phyloP scores from a whole-genome alignment of 2,888 invertebrate species.

The Norana najaformis region DNA sequence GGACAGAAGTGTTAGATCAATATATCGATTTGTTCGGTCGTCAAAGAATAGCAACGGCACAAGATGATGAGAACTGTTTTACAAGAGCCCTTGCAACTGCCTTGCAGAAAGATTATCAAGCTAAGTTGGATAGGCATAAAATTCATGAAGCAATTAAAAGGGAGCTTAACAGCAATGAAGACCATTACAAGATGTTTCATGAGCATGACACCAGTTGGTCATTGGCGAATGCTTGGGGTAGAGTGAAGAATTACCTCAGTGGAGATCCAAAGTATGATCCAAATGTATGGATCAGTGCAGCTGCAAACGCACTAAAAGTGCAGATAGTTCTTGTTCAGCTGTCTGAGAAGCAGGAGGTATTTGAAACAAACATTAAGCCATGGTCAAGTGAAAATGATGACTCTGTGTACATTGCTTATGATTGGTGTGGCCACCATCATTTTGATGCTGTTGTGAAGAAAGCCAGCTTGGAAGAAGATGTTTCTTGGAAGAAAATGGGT shows the following conservation, averaged over 20 bases:
- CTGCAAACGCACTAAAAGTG: background rate
- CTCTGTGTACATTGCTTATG: background rate
- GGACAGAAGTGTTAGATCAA: background rate
- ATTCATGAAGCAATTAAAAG: background rate
- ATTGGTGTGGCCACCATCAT: background rate
- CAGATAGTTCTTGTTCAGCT: slow-evolving; percentile 13
- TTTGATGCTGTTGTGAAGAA: background rate
- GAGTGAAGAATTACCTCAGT: too few relatives aligned
- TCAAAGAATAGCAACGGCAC: background rate
- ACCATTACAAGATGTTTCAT: background rate
- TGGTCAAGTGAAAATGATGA: background rate
- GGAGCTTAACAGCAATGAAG: background rate
- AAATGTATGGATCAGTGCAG: background rate
- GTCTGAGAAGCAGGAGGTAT: background rate
- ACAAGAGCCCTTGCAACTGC: background rate
- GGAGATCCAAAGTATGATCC: background rate
- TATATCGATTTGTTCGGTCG: background rate
- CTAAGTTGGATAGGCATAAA: background rate
- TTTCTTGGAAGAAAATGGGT: background rate
- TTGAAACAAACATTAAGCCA: background rate
- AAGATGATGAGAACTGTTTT: background rate
- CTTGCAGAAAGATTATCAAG: background rate
- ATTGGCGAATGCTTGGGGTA: background rate
- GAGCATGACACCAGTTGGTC: background rate
- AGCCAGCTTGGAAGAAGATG: background rate